These are phyloP conservation scores for Lepus townsendii DNA, from an alignment of 2,797 vertebrate genomes.

Conservation along the genomic window DNA sequence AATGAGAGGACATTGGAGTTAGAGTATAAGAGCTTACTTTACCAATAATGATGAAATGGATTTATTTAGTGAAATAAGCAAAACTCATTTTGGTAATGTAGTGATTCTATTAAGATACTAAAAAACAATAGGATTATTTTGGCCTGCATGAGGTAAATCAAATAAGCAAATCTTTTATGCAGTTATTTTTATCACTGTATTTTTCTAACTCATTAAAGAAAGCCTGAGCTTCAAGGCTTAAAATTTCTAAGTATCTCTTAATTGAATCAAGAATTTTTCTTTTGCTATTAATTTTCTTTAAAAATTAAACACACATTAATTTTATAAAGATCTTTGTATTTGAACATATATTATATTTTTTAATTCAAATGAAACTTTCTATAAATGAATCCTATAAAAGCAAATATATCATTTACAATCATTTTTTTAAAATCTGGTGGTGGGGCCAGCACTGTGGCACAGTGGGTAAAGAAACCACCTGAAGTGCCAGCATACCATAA, in stretches of 20 bases:
- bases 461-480: too few species aligned
- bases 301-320: slow-evolving; percentile 41
- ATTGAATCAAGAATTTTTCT: not conserved
- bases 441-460: too few species aligned
- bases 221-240: not conserved
- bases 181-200: slow-evolving; percentile 23
- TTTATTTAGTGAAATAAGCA: not conserved
- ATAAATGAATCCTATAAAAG: not conserved
- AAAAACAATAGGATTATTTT: slow-evolving; percentile 42
- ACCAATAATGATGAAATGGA: not conserved
- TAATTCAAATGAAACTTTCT: slow-evolving; percentile 5
- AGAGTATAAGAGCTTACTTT: not conserved
- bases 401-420: not conserved
- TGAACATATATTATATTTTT: not conserved
- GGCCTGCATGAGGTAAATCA: not conserved
- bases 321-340: not conserved
- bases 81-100: slow-evolving; percentile 3
- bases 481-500: too few species aligned
- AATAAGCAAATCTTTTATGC: slow-evolving; percentile 1
- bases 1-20: not conserved
- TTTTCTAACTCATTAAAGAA: slow-evolving; percentile 41
- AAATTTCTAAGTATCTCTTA: not conserved
- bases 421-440: not conserved
- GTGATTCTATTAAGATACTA: not conserved
- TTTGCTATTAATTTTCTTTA: slow-evolving; percentile 4